Base-by-base conservation (phyloP, 2,113 vertebrate genomes). In the Lepus europaeus region DNA sequence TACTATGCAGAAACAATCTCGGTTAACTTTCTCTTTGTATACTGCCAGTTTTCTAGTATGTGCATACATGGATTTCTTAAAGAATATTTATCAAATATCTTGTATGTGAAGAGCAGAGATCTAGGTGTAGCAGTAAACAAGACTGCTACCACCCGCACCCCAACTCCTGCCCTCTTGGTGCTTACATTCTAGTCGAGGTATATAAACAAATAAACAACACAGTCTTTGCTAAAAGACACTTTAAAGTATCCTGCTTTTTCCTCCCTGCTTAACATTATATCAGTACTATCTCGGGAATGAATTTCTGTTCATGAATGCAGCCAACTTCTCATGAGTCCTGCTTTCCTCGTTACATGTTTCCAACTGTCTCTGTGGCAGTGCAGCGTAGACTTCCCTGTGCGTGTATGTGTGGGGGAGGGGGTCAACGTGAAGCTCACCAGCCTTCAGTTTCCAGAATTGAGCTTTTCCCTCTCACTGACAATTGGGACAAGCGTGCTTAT, bases 381-480 rank as follows among this genome's bases (percentile, higher is more conserved):
- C n/a, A 63, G 68, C 51, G 66, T 70, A 77, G 76, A 94, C 12
- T 59, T 59, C 19, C 17, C 19, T 59, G 56, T 59, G 56, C 19
- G 17, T 59, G 56, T 59, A 6, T 16, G 56, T 59, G 56, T 16
- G 56, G 12, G 56, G 91, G 11, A 51, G 17, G 10, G 68, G 66
- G 9, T 61, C 61, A 36, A n/a, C 33, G 74, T 70, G 82, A 87
- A 56, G 14, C 59, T 93, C 14, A 17, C 22, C 68, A 33, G 69
- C 14, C 36, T 80, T 13, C 9, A 11, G 29, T 77, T 94, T 93
- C 76, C 36, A 93, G 70, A 90, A 79, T 6, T 51, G 13, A 90
- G 72, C 36, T 87, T 93, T 93, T 33, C 79, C 33, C 29, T 87
- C 10, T 95, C 53, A 91, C 56, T 14, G n/a, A 83, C 90, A 94